These are phyloP conservation scores for Leptinotarsa tumamoca DNA, from an alignment of 2,888 invertebrate species.

Conservation along the genomic window DNA sequence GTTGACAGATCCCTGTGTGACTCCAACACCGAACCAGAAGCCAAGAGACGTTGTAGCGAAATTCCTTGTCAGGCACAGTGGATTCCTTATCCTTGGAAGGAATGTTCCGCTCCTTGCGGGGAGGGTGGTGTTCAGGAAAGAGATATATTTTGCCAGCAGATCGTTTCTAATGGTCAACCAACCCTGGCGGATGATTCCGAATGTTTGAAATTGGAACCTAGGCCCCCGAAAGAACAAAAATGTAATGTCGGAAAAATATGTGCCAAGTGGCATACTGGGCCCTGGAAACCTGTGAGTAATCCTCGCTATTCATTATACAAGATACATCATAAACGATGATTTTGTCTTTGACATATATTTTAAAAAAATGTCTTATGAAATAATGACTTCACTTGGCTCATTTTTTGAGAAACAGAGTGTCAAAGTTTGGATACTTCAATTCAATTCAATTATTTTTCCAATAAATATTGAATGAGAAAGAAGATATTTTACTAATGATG, in stretches of 20 bases:
- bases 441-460: too few relatives aligned
- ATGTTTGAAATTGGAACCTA: conserved; percentile 78
- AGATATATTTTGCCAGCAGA: conserved; percentile 83
- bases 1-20: conserved; percentile 86
- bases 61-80: conserved; percentile 86
- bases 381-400: too few relatives aligned
- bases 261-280: conserved; percentile 87
- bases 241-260: conserved; percentile 85
- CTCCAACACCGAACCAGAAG: conserved; percentile 77
- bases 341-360: too few relatives aligned
- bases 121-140: conserved; percentile 78
- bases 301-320: neutral
- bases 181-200: conserved; percentile 80
- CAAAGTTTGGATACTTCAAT: too few relatives aligned
- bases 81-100: conserved; percentile 82
- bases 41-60: conserved; percentile 78
- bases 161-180: conserved; percentile 78
- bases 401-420: too few relatives aligned
- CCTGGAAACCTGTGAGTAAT: conserved; percentile 87
- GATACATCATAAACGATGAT: neutral
- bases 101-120: conserved; percentile 87
- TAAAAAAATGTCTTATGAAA: too few relatives aligned
- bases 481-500: too few relatives aligned
- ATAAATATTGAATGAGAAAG: too few relatives aligned
- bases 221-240: conserved; percentile 76